A percentile compares a stretch with the other conserved stretches of the same genome.
These are phyloP conservation scores for Ciconia maguari DNA, from an alignment of 2,113 vertebrate genomes.

Conservation along the genomic window DNA sequence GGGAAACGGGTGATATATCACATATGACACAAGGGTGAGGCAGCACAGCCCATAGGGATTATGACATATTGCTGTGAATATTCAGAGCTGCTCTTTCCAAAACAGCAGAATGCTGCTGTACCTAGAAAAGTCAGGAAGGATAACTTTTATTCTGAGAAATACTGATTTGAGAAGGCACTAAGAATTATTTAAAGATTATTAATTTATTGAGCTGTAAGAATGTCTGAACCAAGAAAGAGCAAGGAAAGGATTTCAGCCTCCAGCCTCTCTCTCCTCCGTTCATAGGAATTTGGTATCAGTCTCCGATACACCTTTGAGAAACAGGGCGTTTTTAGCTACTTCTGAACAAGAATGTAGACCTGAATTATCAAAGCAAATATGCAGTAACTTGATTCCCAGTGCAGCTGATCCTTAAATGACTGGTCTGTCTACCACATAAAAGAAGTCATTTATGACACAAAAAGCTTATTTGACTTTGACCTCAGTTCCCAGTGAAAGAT, in stretches of 20 bases:
- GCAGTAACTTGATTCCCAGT: slow-evolving; percentile 9
- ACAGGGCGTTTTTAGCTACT: neutral
- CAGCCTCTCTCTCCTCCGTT: neutral
- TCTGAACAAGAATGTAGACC: neutral
- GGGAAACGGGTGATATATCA: neutral
- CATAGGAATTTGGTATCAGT: neutral
- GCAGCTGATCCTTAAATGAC: slow-evolving; percentile 24
- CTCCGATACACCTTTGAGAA: neutral
- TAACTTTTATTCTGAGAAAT: neutral
- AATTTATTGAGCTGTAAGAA: neutral
- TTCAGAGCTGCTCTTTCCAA: neutral
- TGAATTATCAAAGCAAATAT: slow-evolving; percentile 42
- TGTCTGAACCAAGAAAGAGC: neutral
- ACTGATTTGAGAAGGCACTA: neutral
- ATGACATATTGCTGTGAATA: slow-evolving; percentile 24
- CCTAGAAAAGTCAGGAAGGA: neutral
- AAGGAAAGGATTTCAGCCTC: neutral
- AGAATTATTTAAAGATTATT: slow-evolving; percentile 2
- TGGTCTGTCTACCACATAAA: slow-evolving; percentile 31
- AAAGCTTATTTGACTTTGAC: slow-evolving; percentile 20
- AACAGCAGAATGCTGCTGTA: neutral
- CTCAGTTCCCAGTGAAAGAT: slow-evolving; percentile 11
- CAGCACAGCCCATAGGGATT: slow-evolving; percentile 5
- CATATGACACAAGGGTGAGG: neutral
- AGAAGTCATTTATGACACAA: slow-evolving; percentile 45